Evolutionary conservation across 2,888 invertebrate genomes (phyloP), one percentile per base, ranked within the genome.

Genomic region (Miltochrista miniata): DNA sequence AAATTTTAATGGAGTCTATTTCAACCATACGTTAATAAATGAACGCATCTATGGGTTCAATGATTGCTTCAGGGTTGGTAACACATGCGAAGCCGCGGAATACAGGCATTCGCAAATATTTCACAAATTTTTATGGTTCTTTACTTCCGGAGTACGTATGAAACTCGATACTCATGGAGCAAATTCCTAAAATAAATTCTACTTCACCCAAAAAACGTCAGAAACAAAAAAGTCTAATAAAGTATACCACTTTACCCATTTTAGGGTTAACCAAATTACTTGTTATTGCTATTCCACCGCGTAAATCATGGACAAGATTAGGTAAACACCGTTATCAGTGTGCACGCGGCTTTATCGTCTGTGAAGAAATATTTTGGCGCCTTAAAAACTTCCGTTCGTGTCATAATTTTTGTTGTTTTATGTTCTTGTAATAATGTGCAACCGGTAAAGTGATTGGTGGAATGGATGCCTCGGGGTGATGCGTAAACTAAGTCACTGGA

Each of bases 301-400:
- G 64, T 74, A 77, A 73, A 74, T 77, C 74, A 74, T 52, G 39
- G 9, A 41, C 47, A 14, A 58, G 56, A 66, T 62, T 61, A 70
- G 54, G 61, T 68, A 64, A 64, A 68, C 59, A 62, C 60, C 60
- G 70, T 72, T 70, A 71, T 73, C 71, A 66, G 62, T 63, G 51
- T 60, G 62, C 64, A 62, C 51, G 66, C 18, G 56, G 69, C 71
- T 82, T 83, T 82, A 83, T 83, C 67, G 76, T 67, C 70, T 72
- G 74, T 76, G 76, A 80, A 75, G 70, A 74, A 74, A 78, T 76
- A 77, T 72, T 68, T 69, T 64, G 64, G 64, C 62, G 68, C 69
- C 64, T 59, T 68, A 73, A 74, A 76, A 68, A 79, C 77, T 80
- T 76, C 74, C 75, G 66, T 52, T 68, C 76, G 64, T 78, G 69